Conservation (phyloP, 2,888 invertebrate species). For the Lypha dubia region DNA sequence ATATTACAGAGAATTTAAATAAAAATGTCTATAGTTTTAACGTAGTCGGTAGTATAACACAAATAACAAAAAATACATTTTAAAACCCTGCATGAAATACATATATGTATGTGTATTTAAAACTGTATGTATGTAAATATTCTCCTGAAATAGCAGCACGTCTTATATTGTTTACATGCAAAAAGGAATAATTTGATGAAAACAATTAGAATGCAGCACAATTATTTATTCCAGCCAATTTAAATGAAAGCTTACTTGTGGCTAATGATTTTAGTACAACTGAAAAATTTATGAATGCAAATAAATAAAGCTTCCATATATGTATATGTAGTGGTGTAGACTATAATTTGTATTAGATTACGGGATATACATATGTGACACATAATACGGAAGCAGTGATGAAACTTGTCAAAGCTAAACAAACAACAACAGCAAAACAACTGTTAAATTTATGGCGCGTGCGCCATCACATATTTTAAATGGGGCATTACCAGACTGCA, state of each 20-base stretch:
- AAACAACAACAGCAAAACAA: no score
- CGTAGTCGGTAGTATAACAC: no score
- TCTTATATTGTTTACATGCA: no score
- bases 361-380: conserved; percentile 60
- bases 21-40: no score
- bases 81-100: no score
- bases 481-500: conserved; percentile 58
- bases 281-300: conserved; percentile 64
- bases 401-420: conserved; percentile 60
- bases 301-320: conserved; percentile 33
- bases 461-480: conserved; percentile 42
- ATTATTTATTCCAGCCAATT: conserved; percentile 56
- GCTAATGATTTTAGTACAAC: conserved; percentile 55
- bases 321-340: background rate
- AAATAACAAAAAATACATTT: no score
- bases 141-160: no score
- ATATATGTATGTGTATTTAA: no score
- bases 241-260: conserved; percentile 46
- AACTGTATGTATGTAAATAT: no score
- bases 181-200: no score
- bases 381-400: conserved; percentile 64
- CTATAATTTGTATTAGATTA: conserved; percentile 56
- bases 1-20: no score
- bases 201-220: no score
- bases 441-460: conserved; percentile 56